These are phyloP conservation scores for Drosophila sucinea DNA, from an alignment of 1,140 invertebrate genomes.

Conservation along the genomic window DNA sequence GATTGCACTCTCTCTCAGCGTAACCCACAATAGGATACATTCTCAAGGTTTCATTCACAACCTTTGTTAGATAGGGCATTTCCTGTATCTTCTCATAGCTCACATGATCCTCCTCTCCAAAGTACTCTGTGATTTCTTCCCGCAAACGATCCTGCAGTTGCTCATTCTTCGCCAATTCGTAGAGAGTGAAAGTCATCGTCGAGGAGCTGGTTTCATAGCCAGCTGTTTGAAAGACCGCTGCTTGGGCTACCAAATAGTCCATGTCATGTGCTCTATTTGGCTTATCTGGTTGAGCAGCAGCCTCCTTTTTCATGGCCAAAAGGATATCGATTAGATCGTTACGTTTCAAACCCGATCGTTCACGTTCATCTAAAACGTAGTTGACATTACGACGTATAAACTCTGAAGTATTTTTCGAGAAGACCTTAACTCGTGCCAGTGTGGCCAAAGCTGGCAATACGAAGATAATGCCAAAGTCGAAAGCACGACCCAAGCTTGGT, in stretches of 20 bases:
- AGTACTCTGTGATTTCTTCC: constrained; percentile 86
- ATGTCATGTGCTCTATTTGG: constrained; percentile 67
- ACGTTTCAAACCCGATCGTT: constrained; percentile 54
- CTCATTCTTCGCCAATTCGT: constrained; percentile 87
- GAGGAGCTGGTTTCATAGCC: constrained; percentile 91
- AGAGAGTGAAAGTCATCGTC: constrained; percentile 87
- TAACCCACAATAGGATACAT: constrained; percentile 75
- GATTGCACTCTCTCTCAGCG: constrained; percentile 63
- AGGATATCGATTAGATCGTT: constrained; percentile 84
- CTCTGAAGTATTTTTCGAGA: constrained; percentile 35
- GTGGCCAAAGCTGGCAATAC: constrained; percentile 80
- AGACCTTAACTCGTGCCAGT: constrained; percentile 59
- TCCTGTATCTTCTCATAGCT: constrained; percentile 86
- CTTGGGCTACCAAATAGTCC: constrained; percentile 87
- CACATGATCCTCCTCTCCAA: constrained; percentile 84
- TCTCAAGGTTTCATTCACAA: constrained; percentile 84
- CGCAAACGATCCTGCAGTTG: constrained; percentile 87
- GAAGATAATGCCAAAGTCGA: constrained; percentile 83
- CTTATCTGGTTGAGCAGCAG: constrained; percentile 39
- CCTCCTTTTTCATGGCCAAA: constrained; percentile 78
- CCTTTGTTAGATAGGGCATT: constrained; percentile 86
- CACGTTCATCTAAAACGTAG: constrained; percentile 75
- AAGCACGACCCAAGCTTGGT: constrained; percentile 84
- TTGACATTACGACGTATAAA: constrained; percentile 79
- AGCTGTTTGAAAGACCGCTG: constrained; percentile 88